Evolutionary conservation across 2,113 vertebrate species (phyloP).

Genomic region (Enhydra lutris): DNA sequence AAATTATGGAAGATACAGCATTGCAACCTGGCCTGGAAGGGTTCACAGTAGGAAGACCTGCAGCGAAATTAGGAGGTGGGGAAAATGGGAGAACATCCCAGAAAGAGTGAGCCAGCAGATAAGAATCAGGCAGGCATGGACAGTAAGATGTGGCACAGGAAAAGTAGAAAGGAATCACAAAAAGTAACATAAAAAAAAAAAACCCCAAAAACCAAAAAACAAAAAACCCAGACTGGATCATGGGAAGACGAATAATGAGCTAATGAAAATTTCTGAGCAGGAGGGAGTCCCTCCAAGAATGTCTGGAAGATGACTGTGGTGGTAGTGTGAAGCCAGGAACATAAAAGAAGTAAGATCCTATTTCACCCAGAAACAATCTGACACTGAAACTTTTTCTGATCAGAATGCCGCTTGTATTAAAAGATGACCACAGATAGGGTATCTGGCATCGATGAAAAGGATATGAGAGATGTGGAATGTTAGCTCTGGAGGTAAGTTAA

Average conservation of each 20-base stretch:
- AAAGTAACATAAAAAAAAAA: neutral
- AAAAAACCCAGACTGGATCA: neutral
- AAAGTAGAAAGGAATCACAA: neutral
- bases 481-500: neutral
- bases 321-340: neutral
- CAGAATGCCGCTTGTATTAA: neutral
- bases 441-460: neutral
- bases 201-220: neutral
- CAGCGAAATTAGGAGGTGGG: neutral
- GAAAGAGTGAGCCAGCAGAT: neutral
- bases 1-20: neutral
- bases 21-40: neutral
- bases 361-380: neutral
- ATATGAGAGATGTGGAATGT: accelerated
- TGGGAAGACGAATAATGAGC: neutral
- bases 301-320: neutral
- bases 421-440: neutral
- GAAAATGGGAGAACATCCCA: neutral
- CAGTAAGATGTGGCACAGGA: accelerated
- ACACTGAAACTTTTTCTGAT: neutral
- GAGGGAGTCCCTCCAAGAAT: neutral
- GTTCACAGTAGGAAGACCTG: neutral
- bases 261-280: neutral
- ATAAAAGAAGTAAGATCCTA: neutral
- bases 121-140: neutral